A percentile compares a stretch with the other conserved stretches of the same genome.
These are phyloP conservation scores for Meriones psammophilus DNA, from an alignment of 2,797 vertebrate genomes.

Conservation along the genomic window DNA sequence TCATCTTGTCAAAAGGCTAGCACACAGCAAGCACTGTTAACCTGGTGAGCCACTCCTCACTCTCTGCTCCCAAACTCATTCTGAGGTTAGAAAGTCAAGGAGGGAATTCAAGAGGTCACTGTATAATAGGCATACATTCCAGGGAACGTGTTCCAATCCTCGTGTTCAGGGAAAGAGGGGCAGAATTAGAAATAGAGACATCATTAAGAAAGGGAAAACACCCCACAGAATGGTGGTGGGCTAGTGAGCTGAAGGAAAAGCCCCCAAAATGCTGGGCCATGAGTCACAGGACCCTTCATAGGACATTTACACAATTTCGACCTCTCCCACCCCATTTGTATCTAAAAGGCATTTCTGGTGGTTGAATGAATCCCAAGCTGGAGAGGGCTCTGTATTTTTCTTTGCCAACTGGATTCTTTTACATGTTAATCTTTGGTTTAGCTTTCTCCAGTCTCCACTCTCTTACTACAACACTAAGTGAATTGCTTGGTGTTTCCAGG, in stretches of 20 bases:
- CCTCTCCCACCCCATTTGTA: neutral
- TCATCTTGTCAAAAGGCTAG: neutral
- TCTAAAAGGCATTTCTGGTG: neutral
- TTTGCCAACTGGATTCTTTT: neutral
- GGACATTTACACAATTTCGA: neutral
- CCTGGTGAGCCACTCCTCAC: neutral
- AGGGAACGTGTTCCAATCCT: neutral
- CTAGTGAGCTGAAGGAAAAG: neutral
- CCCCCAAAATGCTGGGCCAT: too few relatives aligned
- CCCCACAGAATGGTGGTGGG: neutral
- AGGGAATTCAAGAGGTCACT: neutral
- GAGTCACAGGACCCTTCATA: neutral
- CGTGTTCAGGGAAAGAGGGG: neutral
- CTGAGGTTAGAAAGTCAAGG: neutral
- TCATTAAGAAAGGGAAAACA: neutral
- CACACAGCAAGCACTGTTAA: neutral
- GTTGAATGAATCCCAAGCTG: neutral
- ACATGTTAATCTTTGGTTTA: neutral
- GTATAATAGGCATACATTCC: neutral
- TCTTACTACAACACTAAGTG: neutral
- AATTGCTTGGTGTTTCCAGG: neutral
- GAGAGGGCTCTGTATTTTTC: neutral
- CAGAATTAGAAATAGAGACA: neutral
- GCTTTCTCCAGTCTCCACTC: neutral
- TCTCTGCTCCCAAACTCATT: neutral